Percentiles rank a stretch among this genome's conserved stretches.
These are phyloP conservation scores for Alviniconcha marisindica DNA, from an alignment of 1,140 invertebrate species.

Conservation along the genomic window DNA sequence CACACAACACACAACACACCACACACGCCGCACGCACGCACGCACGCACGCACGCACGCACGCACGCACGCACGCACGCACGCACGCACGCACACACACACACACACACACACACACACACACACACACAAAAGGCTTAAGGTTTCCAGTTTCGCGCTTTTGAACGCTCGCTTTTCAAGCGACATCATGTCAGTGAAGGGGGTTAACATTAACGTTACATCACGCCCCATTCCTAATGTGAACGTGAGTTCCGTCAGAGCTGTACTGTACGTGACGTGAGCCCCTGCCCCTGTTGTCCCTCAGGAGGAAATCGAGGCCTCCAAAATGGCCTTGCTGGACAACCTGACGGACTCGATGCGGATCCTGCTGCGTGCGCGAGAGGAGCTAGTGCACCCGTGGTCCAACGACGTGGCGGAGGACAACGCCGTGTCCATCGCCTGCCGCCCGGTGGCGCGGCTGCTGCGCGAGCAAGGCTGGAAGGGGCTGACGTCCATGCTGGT, in stretches of 20 bases:
- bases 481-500: neutral
- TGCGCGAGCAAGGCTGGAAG: neutral
- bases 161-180: no score
- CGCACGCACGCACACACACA: constrained; percentile 12
- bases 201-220: no score
- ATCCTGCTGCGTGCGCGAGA: neutral
- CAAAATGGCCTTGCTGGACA: neutral
- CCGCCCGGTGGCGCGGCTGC: neutral
- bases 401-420: neutral
- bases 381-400: neutral
- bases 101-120: constrained; percentile 3
- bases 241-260: no score
- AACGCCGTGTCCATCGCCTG: no score
- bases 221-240: no score
- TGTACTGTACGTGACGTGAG: no score
- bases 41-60: neutral
- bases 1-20: no score
- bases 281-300: no score
- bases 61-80: neutral
- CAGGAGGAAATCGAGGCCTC: constrained; percentile 2
- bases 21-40: constrained; percentile 17
- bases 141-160: no score
- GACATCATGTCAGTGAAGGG: no score
- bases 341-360: constrained; percentile 5
- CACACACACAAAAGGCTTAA: constrained; percentile 7